Percentiles rank a stretch among this genome's conserved stretches.
Conservation (phyloP, 2,888 invertebrate species). For the Sthenelais limicola region DNA sequence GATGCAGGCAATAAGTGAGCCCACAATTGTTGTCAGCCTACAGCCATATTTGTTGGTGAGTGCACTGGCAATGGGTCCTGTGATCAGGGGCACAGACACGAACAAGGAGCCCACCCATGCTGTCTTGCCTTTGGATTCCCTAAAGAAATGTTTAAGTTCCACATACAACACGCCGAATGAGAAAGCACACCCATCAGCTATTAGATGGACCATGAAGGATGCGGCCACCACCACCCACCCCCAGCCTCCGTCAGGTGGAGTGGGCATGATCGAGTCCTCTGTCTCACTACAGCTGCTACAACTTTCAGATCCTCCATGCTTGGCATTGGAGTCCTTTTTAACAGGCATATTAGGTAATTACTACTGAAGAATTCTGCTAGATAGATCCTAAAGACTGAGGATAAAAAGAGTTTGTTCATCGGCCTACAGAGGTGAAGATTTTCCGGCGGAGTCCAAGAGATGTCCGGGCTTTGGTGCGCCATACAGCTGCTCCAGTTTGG, state of each 20-base stretch:
- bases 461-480: constrained; percentile 18
- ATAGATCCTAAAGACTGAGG: constrained; percentile 60
- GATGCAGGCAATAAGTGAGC: constrained; percentile 64
- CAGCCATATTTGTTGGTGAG: constrained; percentile 70
- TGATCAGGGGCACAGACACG: constrained; percentile 88
- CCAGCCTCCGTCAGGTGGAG: constrained; percentile 86
- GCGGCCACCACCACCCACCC: constrained; percentile 93
- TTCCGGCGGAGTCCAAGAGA: constrained; percentile 26
- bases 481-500: constrained; percentile 33
- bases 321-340: constrained; percentile 24
- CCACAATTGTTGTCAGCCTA: constrained; percentile 64
- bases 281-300: constrained; percentile 10
- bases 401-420: constrained; percentile 64
- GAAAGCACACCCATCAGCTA: constrained; percentile 94
- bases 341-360: constrained; percentile 56
- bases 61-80: constrained; percentile 70
- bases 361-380: constrained; percentile 63
- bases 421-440: constrained; percentile 60
- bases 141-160: constrained; percentile 80
- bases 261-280: constrained; percentile 20
- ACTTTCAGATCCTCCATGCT: constrained; percentile 1
- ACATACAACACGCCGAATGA: constrained; percentile 74
- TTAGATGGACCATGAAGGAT: constrained; percentile 91
- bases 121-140: constrained; percentile 73
- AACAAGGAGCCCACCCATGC: constrained; percentile 93